Evolutionary conservation across 2,797 vertebrate genomes (phyloP).

Genomic region (Periparus ater): DNA sequence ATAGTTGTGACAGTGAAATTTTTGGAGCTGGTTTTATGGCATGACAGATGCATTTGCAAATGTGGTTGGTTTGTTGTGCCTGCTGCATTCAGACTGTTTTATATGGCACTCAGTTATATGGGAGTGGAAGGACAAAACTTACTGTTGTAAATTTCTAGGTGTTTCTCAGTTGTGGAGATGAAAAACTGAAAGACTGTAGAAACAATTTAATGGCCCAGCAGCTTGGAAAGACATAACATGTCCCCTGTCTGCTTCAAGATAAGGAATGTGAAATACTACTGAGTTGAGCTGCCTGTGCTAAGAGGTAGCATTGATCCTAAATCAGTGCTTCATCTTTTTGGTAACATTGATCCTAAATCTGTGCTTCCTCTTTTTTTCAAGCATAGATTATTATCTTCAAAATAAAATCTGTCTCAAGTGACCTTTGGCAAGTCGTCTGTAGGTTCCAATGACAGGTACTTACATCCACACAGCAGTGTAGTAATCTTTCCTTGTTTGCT

Average conservation of each 20-base stretch:
- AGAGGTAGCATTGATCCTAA: background rate
- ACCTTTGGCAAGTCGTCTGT: background rate
- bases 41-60: background rate
- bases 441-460: background rate
- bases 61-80: background rate
- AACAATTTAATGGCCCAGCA: background rate
- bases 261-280: background rate
- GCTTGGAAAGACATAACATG: background rate
- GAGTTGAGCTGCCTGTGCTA: background rate
- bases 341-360: background rate
- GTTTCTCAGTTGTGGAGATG: background rate
- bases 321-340: background rate
- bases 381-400: background rate
- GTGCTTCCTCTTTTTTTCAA: background rate
- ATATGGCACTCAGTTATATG: background rate
- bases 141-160: background rate
- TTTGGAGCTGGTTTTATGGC: background rate
- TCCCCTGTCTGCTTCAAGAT: background rate
- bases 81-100: background rate
- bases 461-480: background rate
- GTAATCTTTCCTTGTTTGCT: background rate
- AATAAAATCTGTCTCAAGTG: background rate
- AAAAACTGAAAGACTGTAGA: background rate
- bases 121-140: background rate
- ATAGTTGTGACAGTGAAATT: background rate